These are phyloP conservation scores for Drosophila takahashii DNA, from an alignment of 1,140 invertebrate genomes.

Conservation along the genomic window DNA sequence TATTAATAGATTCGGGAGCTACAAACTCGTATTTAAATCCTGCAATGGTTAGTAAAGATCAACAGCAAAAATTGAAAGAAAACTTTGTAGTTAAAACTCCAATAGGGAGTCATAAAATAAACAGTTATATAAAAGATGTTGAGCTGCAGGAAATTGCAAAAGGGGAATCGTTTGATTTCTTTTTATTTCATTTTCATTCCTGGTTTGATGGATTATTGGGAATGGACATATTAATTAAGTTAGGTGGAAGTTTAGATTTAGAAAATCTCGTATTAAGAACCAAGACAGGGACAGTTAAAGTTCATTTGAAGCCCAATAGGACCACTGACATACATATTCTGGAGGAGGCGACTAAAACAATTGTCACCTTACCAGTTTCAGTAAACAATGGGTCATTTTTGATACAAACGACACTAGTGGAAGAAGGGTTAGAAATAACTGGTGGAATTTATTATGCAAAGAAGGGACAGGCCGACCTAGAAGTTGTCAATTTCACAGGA, in stretches of 20 bases:
- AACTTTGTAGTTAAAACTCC: slow-evolving; percentile 3
- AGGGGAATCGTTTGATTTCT: slow-evolving; percentile 7
- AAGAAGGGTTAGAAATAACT: slow-evolving; percentile 5
- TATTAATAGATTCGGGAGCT: slow-evolving; percentile 2
- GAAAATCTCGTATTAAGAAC: slow-evolving; percentile 9
- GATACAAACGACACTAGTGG: slow-evolving; percentile 1
- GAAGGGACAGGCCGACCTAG: slow-evolving; percentile 1
- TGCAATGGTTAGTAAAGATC: neutral
- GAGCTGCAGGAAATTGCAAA: slow-evolving; percentile 5
- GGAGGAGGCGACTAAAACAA: slow-evolving; percentile 5
- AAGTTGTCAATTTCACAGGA: slow-evolving; percentile 2
- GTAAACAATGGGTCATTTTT: slow-evolving; percentile 10
- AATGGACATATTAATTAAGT: slow-evolving; percentile 11
- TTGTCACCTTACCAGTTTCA: slow-evolving; percentile 1
- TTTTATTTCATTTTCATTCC: slow-evolving; percentile 3
- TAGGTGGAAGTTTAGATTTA: slow-evolving; percentile 9
- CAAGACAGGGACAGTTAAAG: slow-evolving; percentile 4
- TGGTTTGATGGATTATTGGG: slow-evolving; percentile 6
- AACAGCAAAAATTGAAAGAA: neutral
- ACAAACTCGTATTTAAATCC: slow-evolving; percentile 2
- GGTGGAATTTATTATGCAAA: slow-evolving; percentile 5
- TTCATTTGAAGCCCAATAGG: slow-evolving; percentile 4
- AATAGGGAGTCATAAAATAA: slow-evolving; percentile 4
- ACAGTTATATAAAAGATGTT: slow-evolving; percentile 3
- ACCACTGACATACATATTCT: neutral